phyloP scores from a whole-genome alignment of 2,113 vertebrate species.

The Platichthys stellatus region DNA sequence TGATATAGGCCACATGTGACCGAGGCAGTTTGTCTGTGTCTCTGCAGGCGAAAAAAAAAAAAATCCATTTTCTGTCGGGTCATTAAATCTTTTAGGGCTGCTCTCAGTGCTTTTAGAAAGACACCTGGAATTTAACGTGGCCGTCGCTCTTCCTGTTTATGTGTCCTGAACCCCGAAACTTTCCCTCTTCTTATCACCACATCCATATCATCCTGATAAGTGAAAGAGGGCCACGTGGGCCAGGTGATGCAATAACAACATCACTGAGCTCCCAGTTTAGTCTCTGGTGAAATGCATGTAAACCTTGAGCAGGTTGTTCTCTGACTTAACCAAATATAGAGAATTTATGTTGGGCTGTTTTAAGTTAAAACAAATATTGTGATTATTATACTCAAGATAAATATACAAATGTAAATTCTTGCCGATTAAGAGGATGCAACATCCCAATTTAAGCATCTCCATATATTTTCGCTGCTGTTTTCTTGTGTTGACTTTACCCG shows the following conservation, averaged over 20 bases:
- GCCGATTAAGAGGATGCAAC: neutral
- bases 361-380: no score
- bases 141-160: slow-evolving; percentile 11
- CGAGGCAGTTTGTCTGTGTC: slow-evolving; percentile 34
- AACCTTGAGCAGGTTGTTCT: no score
- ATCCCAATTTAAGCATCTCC: neutral
- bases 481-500: no score
- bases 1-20: slow-evolving; percentile 33
- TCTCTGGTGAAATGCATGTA: no score
- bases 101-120: slow-evolving; percentile 8
- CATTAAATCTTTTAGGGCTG: slow-evolving; percentile 26
- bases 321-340: no score
- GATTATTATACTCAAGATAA: no score
- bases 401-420: no score
- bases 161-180: neutral
- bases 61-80: slow-evolving; percentile 23
- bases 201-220: neutral
- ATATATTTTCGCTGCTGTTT: no score
- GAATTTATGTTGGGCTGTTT: no score
- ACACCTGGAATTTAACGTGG: slow-evolving; percentile 6
- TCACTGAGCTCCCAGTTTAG: no score
- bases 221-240: neutral
- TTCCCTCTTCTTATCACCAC: slow-evolving; percentile 8
- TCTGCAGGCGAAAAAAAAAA: slow-evolving; percentile 33
- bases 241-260: no score